These are phyloP conservation scores for Tetrao urogallus DNA, from an alignment of 2,113 vertebrate genomes.

Conservation along the genomic window DNA sequence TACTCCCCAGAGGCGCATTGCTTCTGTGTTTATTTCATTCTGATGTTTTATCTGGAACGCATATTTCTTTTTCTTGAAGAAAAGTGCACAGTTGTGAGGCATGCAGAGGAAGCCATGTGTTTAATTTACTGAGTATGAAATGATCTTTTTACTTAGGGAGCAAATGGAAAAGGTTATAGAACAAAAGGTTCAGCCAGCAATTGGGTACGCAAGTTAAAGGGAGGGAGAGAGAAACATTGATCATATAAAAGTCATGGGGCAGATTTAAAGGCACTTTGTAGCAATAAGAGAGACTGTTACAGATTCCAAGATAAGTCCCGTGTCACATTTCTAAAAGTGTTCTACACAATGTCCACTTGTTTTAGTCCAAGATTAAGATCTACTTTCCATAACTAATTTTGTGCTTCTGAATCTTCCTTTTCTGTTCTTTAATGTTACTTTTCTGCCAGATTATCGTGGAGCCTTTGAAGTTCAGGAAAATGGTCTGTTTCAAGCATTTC, in stretches of 20 bases:
- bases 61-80: slow-evolving; percentile 9
- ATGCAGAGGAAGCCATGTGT: not conserved
- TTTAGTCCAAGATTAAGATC: not conserved
- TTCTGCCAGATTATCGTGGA: not conserved
- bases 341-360: not conserved
- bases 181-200: not conserved
- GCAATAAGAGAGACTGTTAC: not conserved
- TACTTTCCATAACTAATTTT: not conserved
- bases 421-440: slow-evolving; percentile 10
- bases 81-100: not conserved
- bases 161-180: slow-evolving; percentile 10
- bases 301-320: not conserved
- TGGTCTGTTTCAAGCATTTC: slow-evolving; percentile 29
- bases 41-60: slow-evolving; percentile 33
- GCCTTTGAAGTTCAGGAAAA: not conserved
- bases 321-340: not conserved
- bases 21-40: slow-evolving; percentile 50
- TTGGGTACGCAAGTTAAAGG: not conserved
- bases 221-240: not conserved
- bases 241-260: not conserved
- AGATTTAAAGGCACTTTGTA: not conserved
- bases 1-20: slow-evolving; percentile 16
- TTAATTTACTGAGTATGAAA: slow-evolving; percentile 25
- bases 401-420: slow-evolving; percentile 19
- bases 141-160: slow-evolving; percentile 8